Conservation (phyloP, 2,113 vertebrate genomes). For the Etia nguti region DNA sequence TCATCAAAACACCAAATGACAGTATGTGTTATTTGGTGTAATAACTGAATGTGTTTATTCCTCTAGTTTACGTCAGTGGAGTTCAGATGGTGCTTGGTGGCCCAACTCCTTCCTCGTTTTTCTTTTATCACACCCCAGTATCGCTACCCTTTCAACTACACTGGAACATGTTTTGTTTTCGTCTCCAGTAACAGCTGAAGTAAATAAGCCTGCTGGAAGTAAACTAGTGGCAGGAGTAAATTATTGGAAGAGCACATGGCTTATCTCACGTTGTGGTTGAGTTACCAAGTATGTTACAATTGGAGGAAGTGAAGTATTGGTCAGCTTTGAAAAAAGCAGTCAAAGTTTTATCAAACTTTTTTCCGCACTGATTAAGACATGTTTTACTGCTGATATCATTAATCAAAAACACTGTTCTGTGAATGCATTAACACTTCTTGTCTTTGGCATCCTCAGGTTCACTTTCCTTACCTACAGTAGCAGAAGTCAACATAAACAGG, state of each 20-base stretch:
- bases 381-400: neutral
- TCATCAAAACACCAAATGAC: neutral
- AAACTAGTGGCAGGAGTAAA: neutral
- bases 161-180: neutral
- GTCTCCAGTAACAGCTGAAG: neutral
- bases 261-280: neutral
- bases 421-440: accelerated
- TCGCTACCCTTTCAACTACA: accelerated
- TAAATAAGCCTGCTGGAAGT: accelerated
- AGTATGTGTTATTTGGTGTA: neutral
- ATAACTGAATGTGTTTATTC: neutral
- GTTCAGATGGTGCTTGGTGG: neutral
- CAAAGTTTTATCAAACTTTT: neutral
- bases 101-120: neutral
- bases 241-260: neutral
- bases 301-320: neutral
- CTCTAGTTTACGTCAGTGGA: neutral
- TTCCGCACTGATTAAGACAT: neutral
- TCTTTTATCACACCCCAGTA: neutral
- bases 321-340: neutral
- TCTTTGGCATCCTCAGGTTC: neutral
- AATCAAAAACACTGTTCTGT: accelerated
- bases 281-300: neutral
- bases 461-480: neutral
- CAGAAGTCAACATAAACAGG: neutral